A percentile compares a stretch with the other conserved stretches of the same genome.
Evolutionary conservation across 1,140 invertebrate species (phyloP).

Genomic region (Dreissena rostriformis): DNA sequence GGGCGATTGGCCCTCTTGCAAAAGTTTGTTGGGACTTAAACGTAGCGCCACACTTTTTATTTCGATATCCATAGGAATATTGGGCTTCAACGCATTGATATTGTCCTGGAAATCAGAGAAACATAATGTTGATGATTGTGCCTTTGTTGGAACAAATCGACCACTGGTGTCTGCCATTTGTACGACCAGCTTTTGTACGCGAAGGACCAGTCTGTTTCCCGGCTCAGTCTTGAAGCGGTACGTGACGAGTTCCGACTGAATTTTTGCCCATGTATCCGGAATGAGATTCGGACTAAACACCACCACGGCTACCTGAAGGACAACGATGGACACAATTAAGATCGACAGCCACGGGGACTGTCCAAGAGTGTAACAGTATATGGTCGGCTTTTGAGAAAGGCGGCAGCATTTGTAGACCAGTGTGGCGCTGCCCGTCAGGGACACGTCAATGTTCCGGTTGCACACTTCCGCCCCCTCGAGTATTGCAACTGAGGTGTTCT

Average conservation of each 20-base stretch:
- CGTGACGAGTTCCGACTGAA: background rate
- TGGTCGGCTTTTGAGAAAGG: background rate
- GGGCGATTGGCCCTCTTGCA: slow-evolving; percentile 20
- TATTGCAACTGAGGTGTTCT: background rate
- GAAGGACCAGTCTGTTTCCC: background rate
- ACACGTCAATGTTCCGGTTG: slow-evolving; percentile 1
- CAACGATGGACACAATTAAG: background rate
- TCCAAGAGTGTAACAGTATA: background rate
- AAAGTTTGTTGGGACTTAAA: slow-evolving; percentile 24
- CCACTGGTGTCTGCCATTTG: background rate
- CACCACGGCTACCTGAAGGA: slow-evolving; percentile 18
- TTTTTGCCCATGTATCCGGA: slow-evolving; percentile 1
- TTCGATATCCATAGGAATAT: background rate
- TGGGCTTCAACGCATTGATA: background rate
- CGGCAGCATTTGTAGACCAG: slow-evolving; percentile 34
- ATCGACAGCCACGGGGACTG: slow-evolving; percentile 15
- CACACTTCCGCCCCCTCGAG: slow-evolving; percentile 17
- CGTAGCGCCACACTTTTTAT: slow-evolving; percentile 12
- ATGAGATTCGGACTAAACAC: slow-evolving; percentile 17
- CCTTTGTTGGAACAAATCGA: slow-evolving; percentile 18
- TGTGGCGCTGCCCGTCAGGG: background rate
- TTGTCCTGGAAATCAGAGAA: background rate
- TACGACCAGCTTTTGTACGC: slow-evolving; percentile 20
- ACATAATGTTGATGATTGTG: background rate
- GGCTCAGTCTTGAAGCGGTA: slow-evolving; percentile 14